Conservation (phyloP, 35 echinoderm and acorn worm genomes). For the Amphiura filiformis region DNA sequence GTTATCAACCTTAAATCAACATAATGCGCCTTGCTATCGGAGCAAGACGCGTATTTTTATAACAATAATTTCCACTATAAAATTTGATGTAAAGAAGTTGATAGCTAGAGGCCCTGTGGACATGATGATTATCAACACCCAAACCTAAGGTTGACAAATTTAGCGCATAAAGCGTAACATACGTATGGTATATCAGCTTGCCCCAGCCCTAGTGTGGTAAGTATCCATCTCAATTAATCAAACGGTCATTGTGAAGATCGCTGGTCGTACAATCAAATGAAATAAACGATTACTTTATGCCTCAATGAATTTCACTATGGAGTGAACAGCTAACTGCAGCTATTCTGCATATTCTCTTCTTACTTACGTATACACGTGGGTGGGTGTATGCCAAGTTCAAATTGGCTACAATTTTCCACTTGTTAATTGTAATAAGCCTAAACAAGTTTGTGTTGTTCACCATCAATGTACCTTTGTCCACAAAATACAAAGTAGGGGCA, state of each 20-base stretch:
- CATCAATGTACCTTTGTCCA: not conserved
- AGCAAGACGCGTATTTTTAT: not conserved
- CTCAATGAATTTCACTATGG: not conserved
- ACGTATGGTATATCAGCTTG: not conserved
- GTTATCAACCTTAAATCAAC: not conserved
- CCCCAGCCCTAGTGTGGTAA: not conserved
- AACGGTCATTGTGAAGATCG: not conserved
- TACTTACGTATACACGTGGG: too few species aligned
- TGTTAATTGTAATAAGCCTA: not conserved
- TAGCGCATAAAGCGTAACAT: not conserved
- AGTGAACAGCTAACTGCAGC: not conserved
- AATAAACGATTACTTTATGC: not conserved
- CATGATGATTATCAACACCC: not conserved
- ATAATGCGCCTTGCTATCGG: not conserved
- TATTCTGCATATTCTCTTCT: not conserved
- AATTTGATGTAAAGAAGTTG: not conserved
- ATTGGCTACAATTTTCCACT: not conserved
- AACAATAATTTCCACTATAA: not conserved
- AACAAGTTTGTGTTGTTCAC: not conserved
- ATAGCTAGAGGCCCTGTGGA: not conserved
- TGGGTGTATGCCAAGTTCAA: not conserved
- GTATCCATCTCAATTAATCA: constrained; percentile 5
- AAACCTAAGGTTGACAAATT: not conserved
- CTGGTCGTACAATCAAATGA: not conserved
- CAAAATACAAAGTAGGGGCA: too few species aligned